Evolutionary conservation across 2,113 vertebrate genomes (phyloP).

Genomic region (Origma solitaria): DNA sequence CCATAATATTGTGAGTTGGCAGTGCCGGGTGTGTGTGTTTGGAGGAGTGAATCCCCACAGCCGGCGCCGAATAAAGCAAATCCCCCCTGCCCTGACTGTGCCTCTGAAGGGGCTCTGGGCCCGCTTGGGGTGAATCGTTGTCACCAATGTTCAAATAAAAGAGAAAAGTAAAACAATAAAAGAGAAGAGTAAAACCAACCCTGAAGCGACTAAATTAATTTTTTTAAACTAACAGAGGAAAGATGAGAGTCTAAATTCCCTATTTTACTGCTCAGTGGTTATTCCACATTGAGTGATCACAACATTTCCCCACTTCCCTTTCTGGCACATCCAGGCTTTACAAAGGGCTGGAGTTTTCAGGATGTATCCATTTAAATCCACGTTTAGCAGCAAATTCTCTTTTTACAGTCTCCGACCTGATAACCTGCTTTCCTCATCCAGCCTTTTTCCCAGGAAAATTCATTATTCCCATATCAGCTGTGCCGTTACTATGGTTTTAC

Average conservation of each 20-base stretch:
- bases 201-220: accelerated
- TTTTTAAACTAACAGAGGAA: not conserved
- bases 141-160: not conserved
- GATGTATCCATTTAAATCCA: not conserved
- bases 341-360: not conserved
- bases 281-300: not conserved
- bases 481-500: not conserved
- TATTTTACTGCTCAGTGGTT: not conserved
- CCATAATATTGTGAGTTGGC: too few relatives aligned
- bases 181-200: accelerated
- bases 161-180: accelerated
- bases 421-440: not conserved
- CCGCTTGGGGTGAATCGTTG: too few relatives aligned
- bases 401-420: not conserved
- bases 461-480: not conserved
- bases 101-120: too few relatives aligned
- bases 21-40: too few relatives aligned
- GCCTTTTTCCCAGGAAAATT: not conserved
- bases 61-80: too few relatives aligned
- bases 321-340: not conserved
- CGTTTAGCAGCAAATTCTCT: not conserved
- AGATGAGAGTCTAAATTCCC: not conserved
- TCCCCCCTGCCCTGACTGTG: too few relatives aligned
- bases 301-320: not conserved
- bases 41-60: too few relatives aligned